Percentiles rank a stretch among this genome's conserved stretches.
These are phyloP conservation scores for Vidua chalybeata DNA, from an alignment of 2,113 vertebrate genomes.

Conservation along the genomic window DNA sequence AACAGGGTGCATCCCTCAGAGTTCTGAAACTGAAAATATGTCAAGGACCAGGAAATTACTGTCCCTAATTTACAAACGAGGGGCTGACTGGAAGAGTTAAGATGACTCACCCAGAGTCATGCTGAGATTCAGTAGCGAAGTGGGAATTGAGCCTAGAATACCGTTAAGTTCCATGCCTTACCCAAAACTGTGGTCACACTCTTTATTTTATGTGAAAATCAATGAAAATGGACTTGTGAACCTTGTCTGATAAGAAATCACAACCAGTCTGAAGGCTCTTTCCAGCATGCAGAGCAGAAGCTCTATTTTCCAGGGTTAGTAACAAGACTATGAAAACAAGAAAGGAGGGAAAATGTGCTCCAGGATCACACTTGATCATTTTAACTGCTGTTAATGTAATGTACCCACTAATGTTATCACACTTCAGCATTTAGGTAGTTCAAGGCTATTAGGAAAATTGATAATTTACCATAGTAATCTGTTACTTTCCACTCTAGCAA, in stretches of 20 bases:
- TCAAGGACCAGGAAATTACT: conserved; percentile 16
- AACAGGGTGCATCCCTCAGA: neutral
- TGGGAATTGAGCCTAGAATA: conserved; percentile 34
- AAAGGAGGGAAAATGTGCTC: neutral
- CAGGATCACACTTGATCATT: conserved; percentile 1
- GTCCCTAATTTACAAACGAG: neutral
- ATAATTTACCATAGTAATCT: conserved; percentile 24
- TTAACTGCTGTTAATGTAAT: conserved; percentile 29
- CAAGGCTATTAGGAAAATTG: conserved; percentile 34
- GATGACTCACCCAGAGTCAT: conserved; percentile 21
- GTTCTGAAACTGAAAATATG: neutral
- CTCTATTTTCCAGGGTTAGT: conserved; percentile 7
- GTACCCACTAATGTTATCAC: conserved; percentile 9
- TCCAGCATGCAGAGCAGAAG: neutral
- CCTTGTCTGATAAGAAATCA: conserved; percentile 2
- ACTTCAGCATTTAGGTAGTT: conserved; percentile 15
- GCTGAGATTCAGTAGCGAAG: neutral
- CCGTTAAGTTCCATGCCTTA: neutral
- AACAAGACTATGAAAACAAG: neutral
- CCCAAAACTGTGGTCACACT: neutral
- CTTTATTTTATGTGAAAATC: conserved; percentile 7
- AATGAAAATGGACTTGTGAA: neutral
- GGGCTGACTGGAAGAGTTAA: neutral
- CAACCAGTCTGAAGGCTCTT: neutral
- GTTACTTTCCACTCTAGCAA: conserved; percentile 14